These are phyloP conservation scores for Falcunculus frontatus DNA, from an alignment of 2,113 vertebrate genomes.

Conservation along the genomic window DNA sequence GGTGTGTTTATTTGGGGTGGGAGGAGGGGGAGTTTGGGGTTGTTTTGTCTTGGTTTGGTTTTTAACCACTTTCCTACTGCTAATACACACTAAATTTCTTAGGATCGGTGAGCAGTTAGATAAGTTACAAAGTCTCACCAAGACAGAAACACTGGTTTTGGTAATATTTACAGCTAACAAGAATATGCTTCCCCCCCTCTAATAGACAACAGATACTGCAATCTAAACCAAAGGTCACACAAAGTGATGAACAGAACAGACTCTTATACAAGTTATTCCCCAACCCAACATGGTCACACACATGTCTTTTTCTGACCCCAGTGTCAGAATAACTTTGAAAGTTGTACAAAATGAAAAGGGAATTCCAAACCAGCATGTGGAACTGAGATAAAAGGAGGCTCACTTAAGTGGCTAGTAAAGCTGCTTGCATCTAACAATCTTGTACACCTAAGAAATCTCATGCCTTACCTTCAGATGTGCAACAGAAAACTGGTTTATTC, in stretches of 20 bases:
- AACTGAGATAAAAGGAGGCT: not conserved
- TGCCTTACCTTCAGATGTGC: not conserved
- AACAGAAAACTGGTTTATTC: not conserved
- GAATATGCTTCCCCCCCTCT: not conserved
- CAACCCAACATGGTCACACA: rapidly evolving
- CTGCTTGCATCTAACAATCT: not conserved
- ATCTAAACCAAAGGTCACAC: not conserved
- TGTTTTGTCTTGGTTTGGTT: not conserved
- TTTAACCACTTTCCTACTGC: not conserved
- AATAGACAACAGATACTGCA: not conserved
- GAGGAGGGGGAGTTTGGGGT: not conserved
- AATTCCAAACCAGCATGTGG: not conserved
- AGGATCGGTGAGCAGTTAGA: not conserved
- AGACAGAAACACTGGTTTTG: not conserved
- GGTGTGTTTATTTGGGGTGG: not conserved
- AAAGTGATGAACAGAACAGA: not conserved
- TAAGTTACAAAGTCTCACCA: not conserved
- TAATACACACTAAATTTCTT: not conserved
- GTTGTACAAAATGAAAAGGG: not conserved
- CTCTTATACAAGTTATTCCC: not conserved
- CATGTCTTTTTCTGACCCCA: not conserved
- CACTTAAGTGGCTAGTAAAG: not conserved
- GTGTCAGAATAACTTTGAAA: not conserved
- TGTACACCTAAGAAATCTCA: not conserved
- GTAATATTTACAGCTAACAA: not conserved